Base-by-base conservation (phyloP, 2,113 vertebrate genomes). In the Potamarius usumacintae region DNA sequence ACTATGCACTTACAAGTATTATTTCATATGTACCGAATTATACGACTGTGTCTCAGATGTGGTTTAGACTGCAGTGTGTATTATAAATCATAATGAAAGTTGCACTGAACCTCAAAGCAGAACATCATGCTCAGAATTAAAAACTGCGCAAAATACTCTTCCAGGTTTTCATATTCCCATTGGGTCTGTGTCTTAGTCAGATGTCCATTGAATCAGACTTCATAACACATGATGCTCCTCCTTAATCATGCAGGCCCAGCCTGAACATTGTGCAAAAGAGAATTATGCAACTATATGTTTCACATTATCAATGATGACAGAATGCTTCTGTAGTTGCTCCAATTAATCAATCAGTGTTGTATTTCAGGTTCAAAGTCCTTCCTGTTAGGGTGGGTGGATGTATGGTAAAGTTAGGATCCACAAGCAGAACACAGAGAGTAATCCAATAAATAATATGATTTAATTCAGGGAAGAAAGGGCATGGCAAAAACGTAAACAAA, bases 141-240 rank as follows among this genome's bases (percentile, higher is more conserved):
- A 62, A 48, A 34, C 80, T 42, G 30, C 25, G 20, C 58, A 48
- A 62, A 63, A 60, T 60, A 81, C 15, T 20, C 7, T 22, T 81
- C 27, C 79, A 82, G 80, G 10, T 63, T 63, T 82, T 48, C 48
- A 14, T 63, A 25, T 50, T 82, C 81, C 63, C 60, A 65, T 15
- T 2, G 67, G n/a, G 30, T 53, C 48, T 72, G 30, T 84, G 83
- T 52, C 15, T 83, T 53, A 71, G 53, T 60, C 57, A n/a, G 17
- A 82, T 7, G 11, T 77, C 84, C 57, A 27, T 18, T 50, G 10
- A 42, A 34, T 30, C 27, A 50, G 57, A 67, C 22, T 85, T 77
- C 55, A 69, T 50, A 89, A 83, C 52, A 83, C 86, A 89, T 42
- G 78, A 42, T 52, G 69, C 11, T 83, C 81, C 20, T 72, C 20